Percentiles rank a stretch among this genome's conserved stretches.
phyloP scores from a whole-genome alignment of 1,140 invertebrate genomes.

The Meloidogyne hapla region DNA sequence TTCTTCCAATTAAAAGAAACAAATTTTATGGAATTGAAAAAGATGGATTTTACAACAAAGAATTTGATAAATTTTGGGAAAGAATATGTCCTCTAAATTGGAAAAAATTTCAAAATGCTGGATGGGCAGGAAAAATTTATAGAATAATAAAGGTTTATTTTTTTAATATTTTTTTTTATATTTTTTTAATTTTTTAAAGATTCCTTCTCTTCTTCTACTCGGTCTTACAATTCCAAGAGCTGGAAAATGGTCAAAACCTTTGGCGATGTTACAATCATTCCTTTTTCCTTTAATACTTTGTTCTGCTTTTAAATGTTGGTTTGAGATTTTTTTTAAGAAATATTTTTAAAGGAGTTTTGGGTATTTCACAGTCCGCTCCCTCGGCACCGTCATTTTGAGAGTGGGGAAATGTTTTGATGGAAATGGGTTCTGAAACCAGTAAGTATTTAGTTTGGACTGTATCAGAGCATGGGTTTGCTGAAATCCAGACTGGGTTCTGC shows the following conservation, averaged over 20 bases:
- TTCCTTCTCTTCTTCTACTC: constrained; percentile 69
- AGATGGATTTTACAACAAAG: constrained; percentile 31
- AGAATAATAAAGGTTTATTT: constrained; percentile 3
- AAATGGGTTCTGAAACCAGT: too few species aligned
- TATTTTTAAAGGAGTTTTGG: too few species aligned
- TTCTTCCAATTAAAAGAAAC: background rate
- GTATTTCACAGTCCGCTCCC: too few species aligned
- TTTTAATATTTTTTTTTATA: background rate
- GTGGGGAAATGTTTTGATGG: too few species aligned
- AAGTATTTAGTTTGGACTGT: too few species aligned
- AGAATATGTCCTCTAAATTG: background rate
- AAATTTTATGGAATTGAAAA: too few species aligned
- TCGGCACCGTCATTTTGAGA: too few species aligned
- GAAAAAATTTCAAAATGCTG: constrained; percentile 14
- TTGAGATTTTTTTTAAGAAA: background rate
- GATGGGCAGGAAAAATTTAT: background rate
- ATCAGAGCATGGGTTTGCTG: too few species aligned
- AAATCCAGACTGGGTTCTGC: too few species aligned
- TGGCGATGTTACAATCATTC: constrained; percentile 70
- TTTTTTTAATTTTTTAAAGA: constrained; percentile 45
- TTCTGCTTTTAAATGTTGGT: constrained; percentile 65
- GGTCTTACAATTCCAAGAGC: constrained; percentile 71
- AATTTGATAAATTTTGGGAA: background rate
- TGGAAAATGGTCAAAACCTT: constrained; percentile 70
- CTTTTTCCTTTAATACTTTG: constrained; percentile 67